phyloP scores from a whole-genome alignment of 2,797 vertebrate species.

The Smutsia temminckii region DNA sequence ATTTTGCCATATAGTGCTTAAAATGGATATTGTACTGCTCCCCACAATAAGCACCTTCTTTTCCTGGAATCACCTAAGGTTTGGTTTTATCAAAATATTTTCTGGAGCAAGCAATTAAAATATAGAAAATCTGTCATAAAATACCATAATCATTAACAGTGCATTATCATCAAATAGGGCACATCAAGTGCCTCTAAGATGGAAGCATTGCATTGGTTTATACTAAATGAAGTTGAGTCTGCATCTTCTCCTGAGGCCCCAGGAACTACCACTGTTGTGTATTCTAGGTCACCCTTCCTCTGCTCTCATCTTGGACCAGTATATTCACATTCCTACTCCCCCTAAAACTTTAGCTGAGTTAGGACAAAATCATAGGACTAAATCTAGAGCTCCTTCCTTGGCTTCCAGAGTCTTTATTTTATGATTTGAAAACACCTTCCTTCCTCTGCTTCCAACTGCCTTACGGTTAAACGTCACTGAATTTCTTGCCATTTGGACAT shows the following conservation, averaged over 20 bases:
- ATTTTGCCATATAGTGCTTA: not conserved
- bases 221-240: not conserved
- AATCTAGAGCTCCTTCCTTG: not conserved
- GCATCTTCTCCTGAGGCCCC: not conserved
- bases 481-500: not conserved
- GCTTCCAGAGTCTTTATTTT: not conserved
- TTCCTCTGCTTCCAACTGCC: not conserved
- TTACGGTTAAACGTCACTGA: not conserved
- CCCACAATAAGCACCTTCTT: not conserved
- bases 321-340: not conserved
- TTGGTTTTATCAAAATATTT: constrained; percentile 19
- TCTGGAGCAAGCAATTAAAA: constrained; percentile 13
- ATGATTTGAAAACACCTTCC: constrained; percentile 1
- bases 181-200: not conserved
- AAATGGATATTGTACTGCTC: not conserved
- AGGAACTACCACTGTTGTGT: not conserved
- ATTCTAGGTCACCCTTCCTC: not conserved
- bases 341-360: not conserved
- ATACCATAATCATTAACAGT: not conserved
- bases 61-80: not conserved
- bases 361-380: not conserved
- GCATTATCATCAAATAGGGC: not conserved
- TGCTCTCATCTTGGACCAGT: not conserved
- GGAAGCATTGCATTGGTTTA: not conserved
- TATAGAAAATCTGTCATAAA: constrained; percentile 4